Evolutionary conservation across 64 coral and sea anemone species (phyloP).

Genomic region (Pachyseris speciosa): DNA sequence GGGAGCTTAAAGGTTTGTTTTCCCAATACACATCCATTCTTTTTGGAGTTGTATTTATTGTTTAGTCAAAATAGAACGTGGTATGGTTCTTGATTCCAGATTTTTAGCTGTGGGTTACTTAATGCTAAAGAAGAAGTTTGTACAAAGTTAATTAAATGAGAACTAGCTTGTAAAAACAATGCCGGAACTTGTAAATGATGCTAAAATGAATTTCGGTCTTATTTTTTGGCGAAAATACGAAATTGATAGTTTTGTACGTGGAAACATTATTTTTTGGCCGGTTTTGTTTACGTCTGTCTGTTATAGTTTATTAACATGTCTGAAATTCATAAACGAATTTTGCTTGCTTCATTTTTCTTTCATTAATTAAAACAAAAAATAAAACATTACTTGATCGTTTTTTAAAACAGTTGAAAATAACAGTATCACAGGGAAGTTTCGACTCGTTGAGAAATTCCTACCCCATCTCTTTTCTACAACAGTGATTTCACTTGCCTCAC

Average conservation of each 20-base stretch:
- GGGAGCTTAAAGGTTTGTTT: background rate
- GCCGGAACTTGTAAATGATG: conserved; percentile 11
- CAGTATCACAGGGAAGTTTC: too few relatives aligned
- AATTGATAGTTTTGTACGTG: conserved; percentile 34
- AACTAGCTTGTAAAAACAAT: background rate
- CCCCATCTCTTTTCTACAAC: too few relatives aligned
- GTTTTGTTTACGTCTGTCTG: background rate
- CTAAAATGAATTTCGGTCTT: conserved; percentile 31
- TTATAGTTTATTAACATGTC: background rate
- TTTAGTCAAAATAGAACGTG: background rate
- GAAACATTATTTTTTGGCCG: background rate
- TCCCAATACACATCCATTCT: background rate
- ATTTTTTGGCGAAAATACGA: conserved; percentile 25
- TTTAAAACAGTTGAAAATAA: too few relatives aligned
- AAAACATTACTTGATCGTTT: too few relatives aligned
- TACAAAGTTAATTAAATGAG: background rate
- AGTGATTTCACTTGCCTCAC: too few relatives aligned
- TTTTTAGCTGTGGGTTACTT: background rate
- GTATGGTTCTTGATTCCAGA: background rate
- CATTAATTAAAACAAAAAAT: too few relatives aligned
- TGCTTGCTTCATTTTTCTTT: too few relatives aligned
- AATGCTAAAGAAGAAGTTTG: conserved; percentile 5
- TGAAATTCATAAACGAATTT: background rate
- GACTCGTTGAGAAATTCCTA: too few relatives aligned
- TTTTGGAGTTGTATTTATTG: conserved; percentile 32